Base-by-base conservation (phyloP, 2,888 invertebrate species). In the Drosophila kuntzei region DNA sequence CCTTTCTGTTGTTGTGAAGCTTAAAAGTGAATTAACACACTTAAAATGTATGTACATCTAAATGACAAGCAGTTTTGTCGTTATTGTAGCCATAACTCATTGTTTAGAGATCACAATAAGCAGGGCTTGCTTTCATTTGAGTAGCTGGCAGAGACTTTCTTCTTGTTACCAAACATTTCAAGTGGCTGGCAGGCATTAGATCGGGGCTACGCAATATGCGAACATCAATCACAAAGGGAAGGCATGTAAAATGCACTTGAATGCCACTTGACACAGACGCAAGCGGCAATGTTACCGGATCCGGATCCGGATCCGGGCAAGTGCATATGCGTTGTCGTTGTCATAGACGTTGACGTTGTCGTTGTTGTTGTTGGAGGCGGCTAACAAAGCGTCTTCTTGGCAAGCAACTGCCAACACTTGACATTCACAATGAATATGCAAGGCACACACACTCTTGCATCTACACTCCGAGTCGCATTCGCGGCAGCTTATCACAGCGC, bases 371-470 rank as follows among this genome's bases (percentile, higher is more conserved):
- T 41, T 18, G 43, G 43, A 55, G 62, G 64, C 71, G 61, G 68
- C 65, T 63, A 74, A 74, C 87, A 86, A 86, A 81, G 70, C 79
- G 73, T 70, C 80, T 77, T 76, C 80, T 82, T 73, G 69, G 70
- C 67, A 74, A 77, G 73, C 80, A 73, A 68, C 76, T 79, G 76
- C 69, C 76, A 83, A 76, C 85, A 79, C 85, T 86, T 86, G 89
- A 86, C 89, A 86, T 86, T 86, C 89, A 80, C 85, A 80, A 76
- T 86, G 87, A 82, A 84, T 77, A 63, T 63, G 69, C 69, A 51
- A 65, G 61, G 59, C 73, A 55, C 68, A 65, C 64, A 63, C 63
- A 61, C 50, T 57, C 43, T 47, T 11, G 32, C 53, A 46, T 53
- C 37, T 57, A 54, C 44, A 63, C 50, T 49, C 36, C 57, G 34